Percentiles rank a stretch among this genome's conserved stretches.
phyloP scores from a whole-genome alignment of 2,113 vertebrate species.

The Picathartes gymnocephalus region DNA sequence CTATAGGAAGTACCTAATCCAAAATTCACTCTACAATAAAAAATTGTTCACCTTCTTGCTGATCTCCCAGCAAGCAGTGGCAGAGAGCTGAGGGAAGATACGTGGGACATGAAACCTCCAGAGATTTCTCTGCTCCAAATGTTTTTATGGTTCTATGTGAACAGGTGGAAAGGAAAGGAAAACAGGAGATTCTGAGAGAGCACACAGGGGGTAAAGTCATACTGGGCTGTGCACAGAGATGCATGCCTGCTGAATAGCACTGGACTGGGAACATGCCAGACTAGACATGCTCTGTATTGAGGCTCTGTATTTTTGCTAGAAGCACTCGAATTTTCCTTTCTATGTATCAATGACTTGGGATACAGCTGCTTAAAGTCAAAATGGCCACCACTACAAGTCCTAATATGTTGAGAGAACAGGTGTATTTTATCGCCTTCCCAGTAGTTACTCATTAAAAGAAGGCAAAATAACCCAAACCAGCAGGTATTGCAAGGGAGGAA shows the following conservation, averaged over 20 bases:
- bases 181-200: neutral
- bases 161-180: neutral
- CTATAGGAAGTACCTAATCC: neutral
- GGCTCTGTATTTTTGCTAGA: neutral
- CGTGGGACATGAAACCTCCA: neutral
- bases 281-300: neutral
- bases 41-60: neutral
- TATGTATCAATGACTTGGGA: neutral
- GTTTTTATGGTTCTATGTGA: neutral
- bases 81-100: neutral
- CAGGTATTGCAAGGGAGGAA: neutral
- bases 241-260: neutral
- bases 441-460: constrained; percentile 61
- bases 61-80: neutral
- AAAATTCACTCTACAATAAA: neutral
- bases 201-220: neutral
- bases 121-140: neutral
- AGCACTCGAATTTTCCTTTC: neutral
- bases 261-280: neutral
- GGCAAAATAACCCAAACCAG: neutral
- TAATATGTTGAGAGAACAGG: neutral
- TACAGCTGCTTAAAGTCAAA: neutral
- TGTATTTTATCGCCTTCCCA: constrained; percentile 1
- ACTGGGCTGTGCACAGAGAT: neutral
- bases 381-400: neutral